Conservation (phyloP, 1,140 invertebrate species). For the Zaprionus tsacasi region DNA sequence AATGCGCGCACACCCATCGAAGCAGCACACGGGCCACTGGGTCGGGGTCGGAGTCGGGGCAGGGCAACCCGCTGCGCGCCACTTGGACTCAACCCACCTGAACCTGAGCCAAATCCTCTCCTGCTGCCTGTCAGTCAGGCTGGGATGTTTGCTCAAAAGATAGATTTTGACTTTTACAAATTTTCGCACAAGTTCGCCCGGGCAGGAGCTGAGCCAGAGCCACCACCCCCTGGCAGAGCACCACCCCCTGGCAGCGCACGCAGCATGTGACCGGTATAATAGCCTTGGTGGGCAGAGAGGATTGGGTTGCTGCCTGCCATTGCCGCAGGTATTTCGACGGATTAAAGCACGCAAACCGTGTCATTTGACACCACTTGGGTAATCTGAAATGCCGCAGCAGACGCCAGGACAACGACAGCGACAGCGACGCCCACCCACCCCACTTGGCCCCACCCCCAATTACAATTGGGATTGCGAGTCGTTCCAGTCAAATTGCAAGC, state of each 20-base stretch:
- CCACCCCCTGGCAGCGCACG: constrained; percentile 30
- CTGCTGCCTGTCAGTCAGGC: constrained; percentile 15
- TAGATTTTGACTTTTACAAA: constrained; percentile 83
- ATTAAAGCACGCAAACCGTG: constrained; percentile 79
- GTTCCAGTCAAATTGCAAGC: constrained; percentile 55
- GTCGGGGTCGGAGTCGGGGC: background rate
- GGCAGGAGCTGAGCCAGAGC: background rate
- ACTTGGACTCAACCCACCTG: constrained; percentile 46
- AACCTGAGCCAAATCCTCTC: background rate
- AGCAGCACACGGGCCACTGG: background rate
- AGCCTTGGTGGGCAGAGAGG: constrained; percentile 52
- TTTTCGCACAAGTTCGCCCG: constrained; percentile 72
- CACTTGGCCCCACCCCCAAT: constrained; percentile 30
- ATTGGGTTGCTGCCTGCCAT: constrained; percentile 38
- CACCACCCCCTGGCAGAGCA: constrained; percentile 9
- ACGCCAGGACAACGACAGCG: constrained; percentile 29
- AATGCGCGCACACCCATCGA: constrained; percentile 31
- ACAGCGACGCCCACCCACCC: constrained; percentile 1
- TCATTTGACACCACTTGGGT: constrained; percentile 80
- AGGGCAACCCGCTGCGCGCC: constrained; percentile 37
- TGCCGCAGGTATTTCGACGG: constrained; percentile 79
- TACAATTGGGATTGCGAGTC: constrained; percentile 31
- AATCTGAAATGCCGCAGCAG: constrained; percentile 73
- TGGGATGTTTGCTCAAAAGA: constrained; percentile 65
- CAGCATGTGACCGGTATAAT: constrained; percentile 78